Percentiles rank a stretch among this genome's conserved stretches.
Conservation (phyloP, 2,113 vertebrate species). For the Gallinago paraguaiae region DNA sequence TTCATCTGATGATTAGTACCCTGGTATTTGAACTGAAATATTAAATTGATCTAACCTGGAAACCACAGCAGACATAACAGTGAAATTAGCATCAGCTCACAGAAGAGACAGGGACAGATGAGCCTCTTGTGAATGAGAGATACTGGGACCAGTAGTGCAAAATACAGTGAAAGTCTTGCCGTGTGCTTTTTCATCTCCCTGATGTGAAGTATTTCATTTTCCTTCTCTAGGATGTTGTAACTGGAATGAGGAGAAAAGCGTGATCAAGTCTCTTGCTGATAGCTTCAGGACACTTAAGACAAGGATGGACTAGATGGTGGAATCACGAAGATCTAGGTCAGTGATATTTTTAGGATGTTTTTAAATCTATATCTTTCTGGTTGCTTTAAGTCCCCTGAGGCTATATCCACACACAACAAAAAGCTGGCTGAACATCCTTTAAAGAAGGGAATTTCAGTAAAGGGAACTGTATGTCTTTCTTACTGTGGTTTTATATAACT, state of each 20-base stretch:
- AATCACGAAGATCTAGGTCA: background rate
- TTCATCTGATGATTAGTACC: background rate
- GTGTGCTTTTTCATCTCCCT: background rate
- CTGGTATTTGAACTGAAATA: background rate
- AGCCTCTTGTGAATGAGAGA: background rate
- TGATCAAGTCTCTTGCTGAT: background rate
- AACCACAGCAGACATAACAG: background rate
- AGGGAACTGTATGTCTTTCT: background rate
- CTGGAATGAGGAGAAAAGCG: background rate
- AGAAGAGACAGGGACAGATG: background rate
- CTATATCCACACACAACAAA: background rate
- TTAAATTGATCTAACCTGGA: background rate
- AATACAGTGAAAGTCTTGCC: background rate
- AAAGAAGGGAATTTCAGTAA: background rate
- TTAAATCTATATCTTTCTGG: background rate
- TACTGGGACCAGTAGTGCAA: background rate
- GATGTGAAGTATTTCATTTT: background rate
- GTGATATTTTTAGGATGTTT: background rate
- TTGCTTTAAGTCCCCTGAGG: background rate
- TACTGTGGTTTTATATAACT: background rate
- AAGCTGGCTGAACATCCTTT: background rate
- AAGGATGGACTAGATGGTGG: background rate
- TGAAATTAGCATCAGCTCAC: background rate
- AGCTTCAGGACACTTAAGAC: background rate
- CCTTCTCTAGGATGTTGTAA: background rate